Evolutionary conservation across 2,797 vertebrate genomes (phyloP).

Genomic region (Heterohyrax brucei): DNA sequence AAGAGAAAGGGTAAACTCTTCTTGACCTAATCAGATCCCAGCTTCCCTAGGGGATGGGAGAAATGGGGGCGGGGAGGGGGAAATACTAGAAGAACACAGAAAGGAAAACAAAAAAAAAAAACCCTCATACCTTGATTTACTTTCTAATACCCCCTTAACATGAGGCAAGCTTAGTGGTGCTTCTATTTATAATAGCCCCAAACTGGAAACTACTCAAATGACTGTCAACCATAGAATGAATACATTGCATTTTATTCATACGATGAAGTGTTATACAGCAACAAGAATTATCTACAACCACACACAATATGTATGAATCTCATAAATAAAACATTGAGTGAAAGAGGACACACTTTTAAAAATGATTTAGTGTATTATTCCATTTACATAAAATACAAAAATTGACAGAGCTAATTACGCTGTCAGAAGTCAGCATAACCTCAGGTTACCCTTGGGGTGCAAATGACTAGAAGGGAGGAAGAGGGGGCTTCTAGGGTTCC

Average conservation of each 20-base stretch:
- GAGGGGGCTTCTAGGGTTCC: not conserved
- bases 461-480: not conserved
- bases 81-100: not conserved
- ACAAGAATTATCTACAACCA: not conserved
- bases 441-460: not conserved
- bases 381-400: not conserved
- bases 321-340: not conserved
- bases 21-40: not conserved
- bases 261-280: not conserved
- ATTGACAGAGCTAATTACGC: not conserved
- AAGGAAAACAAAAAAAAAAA: not conserved
- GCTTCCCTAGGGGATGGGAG: not conserved
- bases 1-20: not conserved
- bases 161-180: not conserved
- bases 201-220: not conserved
- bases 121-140: not conserved
- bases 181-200: not conserved
- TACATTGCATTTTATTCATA: not conserved
- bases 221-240: not conserved
- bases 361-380: not conserved
- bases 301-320: not conserved
- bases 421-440: not conserved
- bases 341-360: not conserved
- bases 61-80: too few species aligned
- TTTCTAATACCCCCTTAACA: not conserved